phyloP scores from a whole-genome alignment of 2,888 invertebrate species.

The Hemithea aestivaria region DNA sequence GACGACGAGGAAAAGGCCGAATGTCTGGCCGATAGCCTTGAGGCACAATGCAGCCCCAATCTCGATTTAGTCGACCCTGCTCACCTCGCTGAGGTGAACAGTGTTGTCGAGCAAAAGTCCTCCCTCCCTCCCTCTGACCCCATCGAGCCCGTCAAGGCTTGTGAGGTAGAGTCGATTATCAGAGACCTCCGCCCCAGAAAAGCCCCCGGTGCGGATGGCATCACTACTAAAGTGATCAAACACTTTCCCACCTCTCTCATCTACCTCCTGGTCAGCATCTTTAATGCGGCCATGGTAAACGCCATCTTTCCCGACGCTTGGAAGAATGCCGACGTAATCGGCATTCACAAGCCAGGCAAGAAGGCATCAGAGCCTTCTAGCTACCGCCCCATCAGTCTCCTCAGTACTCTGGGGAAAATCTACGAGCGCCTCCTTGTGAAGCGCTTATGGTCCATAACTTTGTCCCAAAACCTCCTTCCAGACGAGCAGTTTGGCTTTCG shows the following conservation, averaged over 20 bases:
- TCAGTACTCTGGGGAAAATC: slow-evolving; percentile 8
- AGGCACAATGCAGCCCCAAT: background rate
- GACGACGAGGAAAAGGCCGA: slow-evolving; percentile 1
- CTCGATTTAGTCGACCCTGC: slow-evolving; percentile 2
- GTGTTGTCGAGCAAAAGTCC: no score
- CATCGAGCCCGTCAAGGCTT: slow-evolving; percentile 7
- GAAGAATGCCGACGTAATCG: slow-evolving; percentile 20
- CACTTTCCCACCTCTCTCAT: background rate
- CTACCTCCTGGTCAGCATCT: no score
- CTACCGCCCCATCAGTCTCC: slow-evolving; percentile 11
- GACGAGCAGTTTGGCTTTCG: slow-evolving; percentile 23
- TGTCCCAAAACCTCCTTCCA: slow-evolving; percentile 1
- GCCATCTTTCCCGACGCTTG: slow-evolving; percentile 3
- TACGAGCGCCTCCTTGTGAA: slow-evolving; percentile 7
- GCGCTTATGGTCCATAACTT: background rate
- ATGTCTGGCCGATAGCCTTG: background rate
- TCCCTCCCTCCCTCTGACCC: no score
- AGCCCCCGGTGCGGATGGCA: slow-evolving; percentile 13
- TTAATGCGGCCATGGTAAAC: no score
- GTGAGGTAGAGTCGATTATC: background rate
- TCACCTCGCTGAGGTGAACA: background rate
- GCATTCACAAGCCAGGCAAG: slow-evolving; percentile 9
- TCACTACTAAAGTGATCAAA: slow-evolving; percentile 8
- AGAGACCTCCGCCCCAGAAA: background rate
- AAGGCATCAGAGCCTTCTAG: background rate